Base-by-base conservation (phyloP, 1,140 invertebrate genomes). In the Zaprionus capensis region DNA sequence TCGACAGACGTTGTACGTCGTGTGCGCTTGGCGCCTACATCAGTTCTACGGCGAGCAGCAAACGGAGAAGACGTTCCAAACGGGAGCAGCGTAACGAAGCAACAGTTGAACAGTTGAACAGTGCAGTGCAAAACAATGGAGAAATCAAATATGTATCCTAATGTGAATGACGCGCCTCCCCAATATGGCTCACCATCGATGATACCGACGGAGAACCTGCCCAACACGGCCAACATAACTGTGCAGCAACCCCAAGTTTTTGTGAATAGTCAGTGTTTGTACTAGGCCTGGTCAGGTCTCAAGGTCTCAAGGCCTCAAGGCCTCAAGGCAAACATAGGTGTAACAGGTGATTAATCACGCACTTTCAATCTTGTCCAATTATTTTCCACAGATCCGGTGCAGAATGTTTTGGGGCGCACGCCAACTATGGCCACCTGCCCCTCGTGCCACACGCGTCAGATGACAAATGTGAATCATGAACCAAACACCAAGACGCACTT, bases 401-500 rank as follows among this genome's bases (percentile, higher is more conserved):
- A 63, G 14, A 78, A 70, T n/a, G 1, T 49, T 6, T 56, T 87
- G 64, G 84, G 84, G 2, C 61, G 64, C 1, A 34, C 66, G 26
- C 78, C 83, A 1, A 28, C 73, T 1, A 34, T 81, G 61, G 83
- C 71, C 7, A 78, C 74, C 0, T 87, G 83, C 28, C 83, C 80
- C 11, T 78, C 84, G 15, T 87, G 83, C 38, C 53, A 76, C 44
- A 49, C 46, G 4, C 83, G 80, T 1, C 26, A 61, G 28, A 2
- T 70, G 11, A 80, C 80, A 15, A 65, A 17, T 1, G 67, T 86
- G 12, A 62, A 24, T 0, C 67, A 69, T 5, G 93, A 94, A 80
- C 69, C 94, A 0, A 94, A 91, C 11, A 94, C 93, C 2, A 95
- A 94, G 84, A 95, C 95, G 5, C 95, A 96, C 79, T 44, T 95